Evolutionary conservation across 2,888 invertebrate species (phyloP), one percentile per base, ranked within the genome.

Genomic region (Parthenolecanium corni): DNA sequence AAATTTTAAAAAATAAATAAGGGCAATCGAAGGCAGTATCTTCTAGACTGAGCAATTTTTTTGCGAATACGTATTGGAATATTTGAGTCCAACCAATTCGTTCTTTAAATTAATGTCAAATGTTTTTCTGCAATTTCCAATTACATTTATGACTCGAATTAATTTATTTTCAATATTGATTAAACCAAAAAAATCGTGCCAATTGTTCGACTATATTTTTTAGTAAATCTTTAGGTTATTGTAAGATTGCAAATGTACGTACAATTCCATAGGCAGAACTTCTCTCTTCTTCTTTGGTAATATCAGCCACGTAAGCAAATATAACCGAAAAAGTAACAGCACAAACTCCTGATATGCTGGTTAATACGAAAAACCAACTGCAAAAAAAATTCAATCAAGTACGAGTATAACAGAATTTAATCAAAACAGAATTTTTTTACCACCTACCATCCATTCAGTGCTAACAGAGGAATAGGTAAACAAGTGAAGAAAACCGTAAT

Each of bases 291-390:
- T 96, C 93, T 69, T 94, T 92, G 31, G 98, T 99, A 62, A 99
- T 94, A 77, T 98, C 98, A 44, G 98, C 97, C 67, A 98, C 98
- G 77, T 98, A 99, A 54, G 98, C 98, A 78, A 98, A 95, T 64
- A 98, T 96, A 64, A 98, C 96, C 70, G 95, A 95, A 78, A 98
- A 98, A 53, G 98, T 98, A 67, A 98, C 98, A 62, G 97, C 93
- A 77, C 98, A 98, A 69, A 97, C 88, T 66, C 98, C 98, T 70
- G 94, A 95, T 74, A 98, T 91, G 73, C 94, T 94, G 77, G 97
- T 92, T 87, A 97, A 90, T 65, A 96, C 94, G 77, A 98, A 98
- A 77, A 97, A 98, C 94, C 94, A 96, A 80, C 81, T 81, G 71
- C 38, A 56, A 65, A 63, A 56, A 49, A 53, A 64, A 63, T 52